Evolutionary conservation across 1,140 invertebrate species (phyloP), one percentile per base, ranked within the genome.

Genomic region (Tetramorium alpestre): DNA sequence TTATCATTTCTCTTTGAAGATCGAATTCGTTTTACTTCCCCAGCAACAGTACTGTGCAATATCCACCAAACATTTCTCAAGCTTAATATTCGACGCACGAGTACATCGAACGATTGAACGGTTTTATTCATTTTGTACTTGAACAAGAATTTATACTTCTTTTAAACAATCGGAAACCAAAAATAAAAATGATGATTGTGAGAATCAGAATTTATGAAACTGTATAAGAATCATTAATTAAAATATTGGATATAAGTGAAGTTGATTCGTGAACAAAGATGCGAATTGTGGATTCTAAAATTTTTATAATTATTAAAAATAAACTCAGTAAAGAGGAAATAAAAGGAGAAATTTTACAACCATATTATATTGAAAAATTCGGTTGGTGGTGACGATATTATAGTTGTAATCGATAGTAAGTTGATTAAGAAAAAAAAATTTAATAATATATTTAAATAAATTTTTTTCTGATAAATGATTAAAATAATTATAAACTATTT

Each of bases 1-100:
- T 38, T 47, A 65, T 78, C 49, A 16, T 67, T 78, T 67, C 28
- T 49, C 25, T 76, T 60, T 60, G 73, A 75, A 38, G 33, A 60
- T 72, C 1, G 13, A 18, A 38, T 60, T 60, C 44, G 33, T 11
- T 60, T 49, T 60, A 25, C 28, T 78, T 67, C 25, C n/a, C 1
- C 18, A 33, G 5, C 28, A 44, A 77, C 38, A 47, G 25, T 64
- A 28, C 25, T 13, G 22, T n/a, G 16, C 47, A 44, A 41, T 41
- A 44, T 77, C 8, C 41, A n/a, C 5, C 10, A 13, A n/a, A 28
- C 22, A n/a, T 33, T 41, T 44, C 38, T 28, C 1, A 11, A 58
- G 22, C 0, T 2, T 8, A 8, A 62, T 1, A 33, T n/a, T 44
- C 11, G 11, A n/a, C 44, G 10, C 3, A 47, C 3, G 25, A 51